Evolutionary conservation across 2,797 vertebrate genomes (phyloP).

Genomic region (Epinephelus awoara): DNA sequence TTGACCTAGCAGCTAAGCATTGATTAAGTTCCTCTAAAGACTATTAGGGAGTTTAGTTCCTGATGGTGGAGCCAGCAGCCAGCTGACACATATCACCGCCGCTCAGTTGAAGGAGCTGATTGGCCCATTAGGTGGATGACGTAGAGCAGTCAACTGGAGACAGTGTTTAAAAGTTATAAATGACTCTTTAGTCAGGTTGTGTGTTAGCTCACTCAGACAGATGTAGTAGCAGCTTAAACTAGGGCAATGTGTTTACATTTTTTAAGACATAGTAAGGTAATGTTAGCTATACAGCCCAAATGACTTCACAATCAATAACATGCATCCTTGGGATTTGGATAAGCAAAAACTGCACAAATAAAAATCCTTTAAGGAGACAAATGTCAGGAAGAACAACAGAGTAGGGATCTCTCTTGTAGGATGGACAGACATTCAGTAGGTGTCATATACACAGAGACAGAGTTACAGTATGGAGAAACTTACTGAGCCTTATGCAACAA

Average conservation of each 20-base stretch:
- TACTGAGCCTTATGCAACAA: background rate
- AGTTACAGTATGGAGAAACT: background rate
- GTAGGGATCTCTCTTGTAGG: too few species aligned
- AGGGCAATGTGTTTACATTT: too few species aligned
- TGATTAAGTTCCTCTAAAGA: conserved; percentile 81
- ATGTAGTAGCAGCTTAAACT: background rate
- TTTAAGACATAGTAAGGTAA: background rate
- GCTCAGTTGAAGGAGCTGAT: conserved; percentile 65
- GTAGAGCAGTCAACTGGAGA: conserved; percentile 39
- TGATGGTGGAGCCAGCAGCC: conserved; percentile 75
- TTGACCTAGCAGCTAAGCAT: conserved; percentile 82
- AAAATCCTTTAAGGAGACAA: background rate
- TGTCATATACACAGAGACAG: too few species aligned
- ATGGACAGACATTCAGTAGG: too few species aligned
- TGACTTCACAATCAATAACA: background rate
- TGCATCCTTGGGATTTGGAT: background rate
- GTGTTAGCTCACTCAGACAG: background rate
- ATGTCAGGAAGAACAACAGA: too few species aligned
- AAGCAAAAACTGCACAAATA: background rate
- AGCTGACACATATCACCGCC: conserved; percentile 77
- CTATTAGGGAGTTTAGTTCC: conserved; percentile 78
- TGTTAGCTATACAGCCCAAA: background rate
- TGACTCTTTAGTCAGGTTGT: background rate
- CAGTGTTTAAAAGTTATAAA: conserved; percentile 19
- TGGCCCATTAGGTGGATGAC: conserved; percentile 51